Evolutionary conservation across 2,797 vertebrate genomes (phyloP), one percentile per base, ranked within the genome.

Genomic region (Zonotrichia albicollis): DNA sequence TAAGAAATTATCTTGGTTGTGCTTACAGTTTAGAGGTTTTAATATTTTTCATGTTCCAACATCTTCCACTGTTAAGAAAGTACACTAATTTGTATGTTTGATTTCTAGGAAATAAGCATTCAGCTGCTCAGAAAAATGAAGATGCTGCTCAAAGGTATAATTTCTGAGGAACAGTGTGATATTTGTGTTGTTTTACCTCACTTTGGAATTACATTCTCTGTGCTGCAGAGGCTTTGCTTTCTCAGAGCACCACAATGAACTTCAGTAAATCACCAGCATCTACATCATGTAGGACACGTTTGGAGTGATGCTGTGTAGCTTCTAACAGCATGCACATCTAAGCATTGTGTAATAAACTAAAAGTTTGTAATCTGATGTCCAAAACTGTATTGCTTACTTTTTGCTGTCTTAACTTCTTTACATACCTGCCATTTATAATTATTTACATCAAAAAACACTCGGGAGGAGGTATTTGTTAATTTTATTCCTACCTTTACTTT

Each of bases 111-210:
- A 92, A 61, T 87, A 98, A 97, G 46, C 94, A 81, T 57, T 89
- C 91, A 75, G 74, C 67, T 74, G 76, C 87, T 58, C 83, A 58
- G 61, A 97, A 94, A 82, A 96, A 72, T 83, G 97, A 98, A 97
- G 97, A 98, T 79, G 90, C 84, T 66, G 93, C 95, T 65, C 94
- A 97, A 70, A 98, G 98, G 98, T 98, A 98, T 61, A n/a, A 42
- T 40, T 94, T 70, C 34, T 42, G 25, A 68, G 42, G 32, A 66
- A 27, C 12, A 16, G 4, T 27, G 17, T 25, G 22, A 3, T 40
- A 8, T 32, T 82, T 61, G 0, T 38, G 15, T 51, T 45, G 11
- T 22, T 87, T 86, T 57, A 5, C 38, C 26, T 70, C 26, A 25
- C 36, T 73, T 76, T n/a, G 15, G 55, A 93, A 43, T 48, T 3